Base-by-base conservation (phyloP, 2,113 vertebrate species). In the Scortum barcoo region DNA sequence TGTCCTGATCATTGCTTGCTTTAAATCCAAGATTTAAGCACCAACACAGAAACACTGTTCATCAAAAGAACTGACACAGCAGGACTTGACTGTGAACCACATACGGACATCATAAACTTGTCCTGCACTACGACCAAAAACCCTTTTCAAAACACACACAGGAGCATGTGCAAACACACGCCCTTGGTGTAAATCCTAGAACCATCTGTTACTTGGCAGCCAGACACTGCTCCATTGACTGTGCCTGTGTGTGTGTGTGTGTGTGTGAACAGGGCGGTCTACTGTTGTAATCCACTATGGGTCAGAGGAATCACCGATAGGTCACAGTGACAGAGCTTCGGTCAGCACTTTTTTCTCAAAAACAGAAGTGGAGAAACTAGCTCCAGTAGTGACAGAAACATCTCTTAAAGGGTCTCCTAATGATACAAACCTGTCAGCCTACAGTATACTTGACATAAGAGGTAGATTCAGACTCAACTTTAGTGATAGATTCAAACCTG, bases 141-240 rank as follows among this genome's bases (percentile, higher is more conserved):
- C 42, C 51, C 40, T 62, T 84, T 82, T 56, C 14, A 75, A 56
- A 80, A 76, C 61, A 65, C 58, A 62, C 62, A 65, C 13, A 0
- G 40, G 28, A 83, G 66, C 51, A 77, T 78, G 56, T 73, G 76
- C 53, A 89, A 83, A 89, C 65, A 79, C 73, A 85, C 85, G 83
- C 57, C 54, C 69, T 63, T 1, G 0, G 70, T 76, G 63, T 78
- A 88, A 91, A 90, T 90, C 84, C 88, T 56, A 72, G 22, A 72
- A 79, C 83, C 88, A 91, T 90, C 88, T 89, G 85, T 81, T 84
- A 56, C 83, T 86, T 80, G 78, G 86, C 89, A 83, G 78, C 42
- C 71, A 62, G 44, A 36, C 40, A 13, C 63, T 44, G 33, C 56
- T 69, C 70, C 30, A 74, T 60, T 66, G 50, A 58, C 24, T 56